Evolutionary conservation across 2,113 vertebrate genomes (phyloP), one percentile per base, ranked within the genome.

Genomic region (Tachycineta bicolor): DNA sequence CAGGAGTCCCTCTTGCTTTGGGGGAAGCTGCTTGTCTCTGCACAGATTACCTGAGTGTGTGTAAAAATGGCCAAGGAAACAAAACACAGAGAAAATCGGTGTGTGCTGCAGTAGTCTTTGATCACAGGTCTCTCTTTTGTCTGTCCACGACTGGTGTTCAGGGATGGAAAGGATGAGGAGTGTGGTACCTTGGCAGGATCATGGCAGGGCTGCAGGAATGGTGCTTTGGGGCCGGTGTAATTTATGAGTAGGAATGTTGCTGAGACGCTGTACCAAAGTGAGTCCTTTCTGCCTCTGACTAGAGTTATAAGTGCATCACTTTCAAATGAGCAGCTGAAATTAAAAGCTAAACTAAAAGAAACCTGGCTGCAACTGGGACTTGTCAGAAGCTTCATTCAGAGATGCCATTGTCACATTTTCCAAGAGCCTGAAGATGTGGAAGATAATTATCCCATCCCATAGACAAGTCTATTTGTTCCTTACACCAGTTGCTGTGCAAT

Each of bases 371-470:
- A 65, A 91, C 91, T 85, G 92, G 94, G 91, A 84, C 87, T 94
- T 97, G 93, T 92, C 94, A 95, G 86, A 89, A 94, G 83, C 83
- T 62, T 95, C 80, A 68, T 90, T 80, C 69, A 83, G 83, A 82
- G 90, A 50, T 21, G 41, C 63, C 84, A 34, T 73, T 95, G 82
- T 96, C 89, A 93, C 74, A 46, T 89, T 95, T 95, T 86, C 82
- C 94, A 68, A 65, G 85, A 88, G 37, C 74, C 59, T 67, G 67
- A 56, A 95, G 87, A 94, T 95, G 93, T 80, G 82, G 95, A 93
- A 96, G 89, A 84, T 63, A 97, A 95, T 94, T 93, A 91, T 70
- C 67, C 95, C 70, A 75, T 91, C 73, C 85, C 68, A 78, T 95
- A 94, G 92, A 83, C 79, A 92, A 90, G 85, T 70, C 80, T 95